Evolutionary conservation across 2,113 vertebrate genomes (phyloP).

Genomic region (Aldabrachelys gigantea): DNA sequence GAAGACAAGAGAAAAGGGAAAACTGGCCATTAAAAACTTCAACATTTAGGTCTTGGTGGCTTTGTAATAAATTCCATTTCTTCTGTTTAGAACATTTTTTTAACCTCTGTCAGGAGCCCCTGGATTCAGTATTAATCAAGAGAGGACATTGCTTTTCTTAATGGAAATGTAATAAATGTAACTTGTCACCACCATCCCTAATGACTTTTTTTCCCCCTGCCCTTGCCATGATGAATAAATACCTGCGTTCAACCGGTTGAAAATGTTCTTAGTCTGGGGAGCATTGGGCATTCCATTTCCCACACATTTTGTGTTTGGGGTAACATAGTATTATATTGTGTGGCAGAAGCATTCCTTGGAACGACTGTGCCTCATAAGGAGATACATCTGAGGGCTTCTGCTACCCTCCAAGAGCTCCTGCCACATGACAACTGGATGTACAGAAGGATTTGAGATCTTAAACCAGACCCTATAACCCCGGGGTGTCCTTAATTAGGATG

Average conservation of each 20-base stretch:
- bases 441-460: background rate
- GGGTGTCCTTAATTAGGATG: rapidly evolving
- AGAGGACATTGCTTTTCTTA: background rate
- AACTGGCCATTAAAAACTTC: rapidly evolving
- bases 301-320: rapidly evolving
- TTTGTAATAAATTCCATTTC: background rate
- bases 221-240: background rate
- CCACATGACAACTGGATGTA: no score
- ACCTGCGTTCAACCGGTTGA: background rate
- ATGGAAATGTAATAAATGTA: background rate
- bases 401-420: background rate
- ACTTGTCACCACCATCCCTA: background rate
- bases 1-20: background rate
- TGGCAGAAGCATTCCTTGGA: background rate
- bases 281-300: background rate
- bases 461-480: background rate
- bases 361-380: background rate
- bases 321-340: background rate
- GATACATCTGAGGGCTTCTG: background rate
- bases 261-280: background rate
- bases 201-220: background rate
- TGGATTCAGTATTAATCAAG: background rate
- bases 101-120: background rate
- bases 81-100: background rate
- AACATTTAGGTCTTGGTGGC: background rate